Evolutionary conservation across 1,140 invertebrate genomes (phyloP), one percentile per base, ranked within the genome.

Genomic region (Venturia canescens): DNA sequence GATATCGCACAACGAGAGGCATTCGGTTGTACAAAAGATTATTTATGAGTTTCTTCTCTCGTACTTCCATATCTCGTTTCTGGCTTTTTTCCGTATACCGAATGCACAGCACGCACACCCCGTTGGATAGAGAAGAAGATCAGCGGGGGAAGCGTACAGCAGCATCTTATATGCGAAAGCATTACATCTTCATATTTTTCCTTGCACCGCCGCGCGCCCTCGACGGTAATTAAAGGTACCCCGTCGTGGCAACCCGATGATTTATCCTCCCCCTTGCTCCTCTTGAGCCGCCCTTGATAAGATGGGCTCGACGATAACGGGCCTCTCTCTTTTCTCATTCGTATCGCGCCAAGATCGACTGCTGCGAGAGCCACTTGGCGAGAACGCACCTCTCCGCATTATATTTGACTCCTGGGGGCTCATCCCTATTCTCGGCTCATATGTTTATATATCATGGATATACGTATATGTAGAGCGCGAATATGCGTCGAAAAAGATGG

Each of bases 131-230:
- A 63, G 38, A 31, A 63, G 50, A 60, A 66, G 57, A 77, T 60
- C 75, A 77, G 31, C 31, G 44, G 75, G 29, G 5, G 9, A 63
- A 69, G 18, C 27, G 63, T 27, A 63, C 75, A 48, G 75, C 75
- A 80, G 60, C 70, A 53, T 26, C 26, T 80, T 31, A 38, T 44
- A 77, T 77, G 75, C 31, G 75, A 60, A 77, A 85, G 85, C 84
- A 88, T 89, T 88, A 88, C 87, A 86, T 88, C 87, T 89, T 89
- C 87, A 90, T 90, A 90, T 89, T 90, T 90, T 89, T 88, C 83
- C 81, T 79, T 74, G 69, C 48, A 67, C 69, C 38, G 16, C 77
- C 26, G 44, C 67, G 69, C 31, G 18, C 67, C 31, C 67, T 71
- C 79, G 66, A 84, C 82, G 85, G 86, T 89, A 89, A 89, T 89